A percentile compares a stretch with the other conserved stretches of the same genome.
These are phyloP conservation scores for Synanceia verrucosa DNA, from an alignment of 2,797 vertebrate species.

Conservation along the genomic window DNA sequence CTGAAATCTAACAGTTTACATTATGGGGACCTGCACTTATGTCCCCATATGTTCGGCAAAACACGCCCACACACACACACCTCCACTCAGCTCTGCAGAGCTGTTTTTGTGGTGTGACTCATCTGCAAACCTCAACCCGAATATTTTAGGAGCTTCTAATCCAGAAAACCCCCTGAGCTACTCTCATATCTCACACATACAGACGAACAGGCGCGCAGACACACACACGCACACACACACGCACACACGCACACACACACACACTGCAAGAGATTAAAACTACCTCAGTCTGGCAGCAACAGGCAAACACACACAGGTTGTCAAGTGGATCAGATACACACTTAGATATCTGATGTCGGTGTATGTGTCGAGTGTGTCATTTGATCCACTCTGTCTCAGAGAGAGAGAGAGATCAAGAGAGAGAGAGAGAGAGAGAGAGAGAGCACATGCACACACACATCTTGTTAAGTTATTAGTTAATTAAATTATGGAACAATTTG, in stretches of 20 bases:
- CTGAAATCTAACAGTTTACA: too few species aligned
- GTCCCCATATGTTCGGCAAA: too few species aligned
- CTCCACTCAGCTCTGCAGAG: constrained; percentile 17
- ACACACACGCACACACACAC: not conserved
- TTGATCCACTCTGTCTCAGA: constrained; percentile 12
- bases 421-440: constrained; percentile 3
- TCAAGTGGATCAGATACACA: constrained; percentile 44
- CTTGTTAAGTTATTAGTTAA: not conserved
- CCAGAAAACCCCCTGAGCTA: constrained; percentile 61
- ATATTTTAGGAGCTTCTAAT: constrained; percentile 79
- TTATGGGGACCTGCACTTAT: too few species aligned
- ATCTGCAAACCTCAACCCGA: constrained; percentile 65
- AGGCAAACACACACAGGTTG: constrained; percentile 43
- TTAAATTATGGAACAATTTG: not conserved
- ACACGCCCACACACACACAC: not conserved
- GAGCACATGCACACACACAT: not conserved
- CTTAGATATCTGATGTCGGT: constrained; percentile 38
- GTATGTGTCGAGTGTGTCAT: constrained; percentile 9
- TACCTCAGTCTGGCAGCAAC: constrained; percentile 42
- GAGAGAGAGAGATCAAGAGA: constrained; percentile 12
- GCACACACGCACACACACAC: constrained; percentile 11
- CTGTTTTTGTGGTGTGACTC: constrained; percentile 68
- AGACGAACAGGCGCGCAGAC: constrained; percentile 10
- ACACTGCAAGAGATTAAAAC: constrained; percentile 39
- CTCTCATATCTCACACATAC: constrained; percentile 71